phyloP scores from a whole-genome alignment of 1,140 invertebrate genomes.

The Hermatobates lingyangjiaoensis region DNA sequence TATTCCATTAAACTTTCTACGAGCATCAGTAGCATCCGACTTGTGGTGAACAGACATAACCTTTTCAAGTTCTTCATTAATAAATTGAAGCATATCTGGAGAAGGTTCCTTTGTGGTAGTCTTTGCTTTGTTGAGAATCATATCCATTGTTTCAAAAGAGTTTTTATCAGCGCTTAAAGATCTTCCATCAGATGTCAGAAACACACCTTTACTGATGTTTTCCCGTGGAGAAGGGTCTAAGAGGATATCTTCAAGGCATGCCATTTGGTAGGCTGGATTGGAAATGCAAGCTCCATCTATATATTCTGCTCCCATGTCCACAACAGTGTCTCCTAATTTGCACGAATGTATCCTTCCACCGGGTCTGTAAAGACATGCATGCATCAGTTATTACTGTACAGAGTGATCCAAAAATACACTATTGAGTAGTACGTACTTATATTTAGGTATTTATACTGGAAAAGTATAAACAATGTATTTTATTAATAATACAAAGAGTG shows the following conservation, averaged over 20 bases:
- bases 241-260: constrained; percentile 38
- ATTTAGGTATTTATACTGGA: no score
- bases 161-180: neutral
- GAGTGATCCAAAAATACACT: no score
- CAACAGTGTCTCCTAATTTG: constrained; percentile 45
- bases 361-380: constrained; percentile 28
- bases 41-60: no score
- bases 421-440: no score
- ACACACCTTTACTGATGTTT: neutral
- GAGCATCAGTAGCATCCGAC: no score
- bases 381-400: no score
- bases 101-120: neutral
- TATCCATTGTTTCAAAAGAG: neutral
- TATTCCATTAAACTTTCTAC: neutral
- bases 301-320: constrained; percentile 49
- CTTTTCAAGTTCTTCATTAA: no score
- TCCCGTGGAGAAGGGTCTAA: constrained; percentile 24
- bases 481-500: no score
- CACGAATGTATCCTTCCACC: constrained; percentile 55
- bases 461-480: no score
- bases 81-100: neutral
- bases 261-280: constrained; percentile 43
- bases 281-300: constrained; percentile 41
- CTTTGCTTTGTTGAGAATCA: neutral
- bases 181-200: neutral